A percentile compares a stretch with the other conserved stretches of the same genome.
phyloP scores from a whole-genome alignment of 2,113 vertebrate genomes.

The Bos taurus region DNA sequence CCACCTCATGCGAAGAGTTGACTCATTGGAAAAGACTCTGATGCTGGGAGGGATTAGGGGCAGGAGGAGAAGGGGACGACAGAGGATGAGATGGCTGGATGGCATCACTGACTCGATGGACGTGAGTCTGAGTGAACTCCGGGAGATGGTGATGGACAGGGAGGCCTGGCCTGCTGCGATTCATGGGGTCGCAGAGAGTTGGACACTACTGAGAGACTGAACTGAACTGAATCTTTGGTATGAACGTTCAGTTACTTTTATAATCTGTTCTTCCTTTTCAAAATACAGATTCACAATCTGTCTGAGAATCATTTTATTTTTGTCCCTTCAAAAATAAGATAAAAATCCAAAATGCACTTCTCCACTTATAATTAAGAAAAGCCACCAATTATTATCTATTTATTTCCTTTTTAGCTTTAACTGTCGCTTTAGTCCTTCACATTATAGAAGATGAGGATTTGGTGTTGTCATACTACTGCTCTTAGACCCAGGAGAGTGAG shows the following conservation, averaged over 20 bases:
- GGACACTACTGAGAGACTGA: no score
- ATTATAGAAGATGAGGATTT: background rate
- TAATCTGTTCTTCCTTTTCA: background rate
- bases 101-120: no score
- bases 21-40: no score
- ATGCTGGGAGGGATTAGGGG: no score
- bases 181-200: no score
- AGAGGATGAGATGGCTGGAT: no score
- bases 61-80: no score
- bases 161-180: rapidly evolving
- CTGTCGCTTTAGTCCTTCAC: background rate
- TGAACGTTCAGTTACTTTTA: background rate
- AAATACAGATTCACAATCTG: background rate
- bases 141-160: no score
- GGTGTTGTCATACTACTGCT: background rate
- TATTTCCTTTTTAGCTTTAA: background rate
- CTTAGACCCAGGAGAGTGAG: background rate
- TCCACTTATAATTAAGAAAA: background rate
- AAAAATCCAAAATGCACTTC: background rate
- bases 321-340: background rate
- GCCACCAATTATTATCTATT: background rate
- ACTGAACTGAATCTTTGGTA: background rate
- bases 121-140: no score
- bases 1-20: no score
- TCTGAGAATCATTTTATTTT: background rate